A percentile compares a stretch with the other conserved stretches of the same genome.
Conservation (phyloP, 2,888 invertebrate genomes). For the Synergus laeviventris region DNA sequence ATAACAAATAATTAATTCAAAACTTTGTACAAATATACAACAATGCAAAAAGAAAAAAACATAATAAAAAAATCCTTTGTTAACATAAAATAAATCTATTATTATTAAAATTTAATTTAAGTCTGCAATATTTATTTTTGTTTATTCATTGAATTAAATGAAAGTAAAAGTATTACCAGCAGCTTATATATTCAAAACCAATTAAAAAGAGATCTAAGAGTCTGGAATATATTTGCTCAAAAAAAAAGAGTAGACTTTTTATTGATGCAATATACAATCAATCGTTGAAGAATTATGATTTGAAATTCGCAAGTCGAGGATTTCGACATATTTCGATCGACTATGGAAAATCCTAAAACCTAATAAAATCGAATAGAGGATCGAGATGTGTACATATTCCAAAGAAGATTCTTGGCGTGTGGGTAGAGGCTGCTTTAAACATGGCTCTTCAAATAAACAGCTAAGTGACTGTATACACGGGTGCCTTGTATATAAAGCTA, state of each 20-base stretch:
- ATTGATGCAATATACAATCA: not conserved
- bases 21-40: not conserved
- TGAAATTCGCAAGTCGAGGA: conserved; percentile 11
- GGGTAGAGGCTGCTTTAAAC: conserved; percentile 66
- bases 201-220: not conserved
- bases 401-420: conserved; percentile 70
- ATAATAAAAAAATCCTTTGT: conserved; percentile 17
- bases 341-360: conserved; percentile 68
- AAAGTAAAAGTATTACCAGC: no score
- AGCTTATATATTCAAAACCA: not conserved
- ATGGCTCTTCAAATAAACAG: conserved; percentile 73
- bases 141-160: no score
- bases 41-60: conserved; percentile 22
- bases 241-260: no score
- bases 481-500: conserved; percentile 70
- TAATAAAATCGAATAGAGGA: conserved; percentile 75
- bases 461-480: conserved; percentile 70
- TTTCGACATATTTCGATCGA: not conserved
- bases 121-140: not conserved
- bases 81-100: not conserved
- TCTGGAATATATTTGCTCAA: not conserved
- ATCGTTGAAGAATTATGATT: conserved; percentile 10
- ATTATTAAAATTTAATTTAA: not conserved
- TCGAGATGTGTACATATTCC: conserved; percentile 66
- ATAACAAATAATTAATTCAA: conserved; percentile 42